These are phyloP conservation scores for Mylabris phalerata DNA, from an alignment of 1,140 invertebrate genomes.

Conservation along the genomic window DNA sequence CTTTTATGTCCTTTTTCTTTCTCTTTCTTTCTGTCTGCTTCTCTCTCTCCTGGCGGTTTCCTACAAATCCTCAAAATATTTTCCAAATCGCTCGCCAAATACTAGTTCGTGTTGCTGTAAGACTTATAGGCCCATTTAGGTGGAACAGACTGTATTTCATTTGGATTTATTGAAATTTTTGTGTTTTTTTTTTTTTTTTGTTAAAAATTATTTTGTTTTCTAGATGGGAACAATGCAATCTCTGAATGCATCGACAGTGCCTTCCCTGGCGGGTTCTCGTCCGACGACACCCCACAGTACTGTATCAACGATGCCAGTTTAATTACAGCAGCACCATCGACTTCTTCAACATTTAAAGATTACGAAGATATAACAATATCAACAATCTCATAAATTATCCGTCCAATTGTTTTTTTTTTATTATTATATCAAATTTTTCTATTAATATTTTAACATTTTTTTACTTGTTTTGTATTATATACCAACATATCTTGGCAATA, in stretches of 20 bases:
- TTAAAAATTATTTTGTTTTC: conserved; percentile 25
- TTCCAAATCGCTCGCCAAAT: too few species aligned
- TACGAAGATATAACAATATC: conserved; percentile 22
- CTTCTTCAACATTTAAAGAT: conserved; percentile 26
- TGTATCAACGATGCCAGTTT: conserved; percentile 69
- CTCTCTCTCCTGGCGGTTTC: too few species aligned
- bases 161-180: neutral
- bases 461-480: too few species aligned
- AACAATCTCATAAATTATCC: conserved; percentile 18
- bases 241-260: conserved; percentile 71
- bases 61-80: too few species aligned
- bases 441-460: neutral
- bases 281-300: conserved; percentile 84
- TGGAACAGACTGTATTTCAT: too few species aligned
- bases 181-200: neutral
- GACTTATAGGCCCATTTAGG: too few species aligned
- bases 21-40: too few species aligned
- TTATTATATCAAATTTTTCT: conserved; percentile 11
- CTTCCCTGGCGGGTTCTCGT: conserved; percentile 74
- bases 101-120: too few species aligned
- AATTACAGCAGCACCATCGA: conserved; percentile 20
- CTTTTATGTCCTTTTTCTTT: too few species aligned
- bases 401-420: conserved; percentile 17
- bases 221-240: conserved; percentile 86
- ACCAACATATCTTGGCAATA: too few species aligned